phyloP scores from a whole-genome alignment of 2,797 vertebrate species.

The Hemibagrus guttatus region DNA sequence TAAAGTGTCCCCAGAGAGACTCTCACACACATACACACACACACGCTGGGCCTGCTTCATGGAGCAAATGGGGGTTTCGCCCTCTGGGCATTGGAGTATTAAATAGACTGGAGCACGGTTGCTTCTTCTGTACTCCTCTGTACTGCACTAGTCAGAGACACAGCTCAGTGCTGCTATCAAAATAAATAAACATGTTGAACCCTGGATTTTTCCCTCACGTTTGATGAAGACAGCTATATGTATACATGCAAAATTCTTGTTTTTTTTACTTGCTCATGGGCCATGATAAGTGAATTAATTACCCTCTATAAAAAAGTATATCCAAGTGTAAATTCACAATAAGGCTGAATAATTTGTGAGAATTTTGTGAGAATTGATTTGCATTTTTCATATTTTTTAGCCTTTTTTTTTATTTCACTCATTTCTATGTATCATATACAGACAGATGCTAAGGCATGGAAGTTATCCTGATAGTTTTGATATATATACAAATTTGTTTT shows the following conservation, averaged over 20 bases:
- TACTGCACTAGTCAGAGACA: slow-evolving; percentile 16
- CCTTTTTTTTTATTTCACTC: background rate
- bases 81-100: slow-evolving; percentile 40
- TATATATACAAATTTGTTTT: background rate
- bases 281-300: background rate
- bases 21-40: slow-evolving; percentile 38
- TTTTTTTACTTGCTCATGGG: background rate
- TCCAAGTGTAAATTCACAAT: background rate
- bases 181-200: slow-evolving; percentile 25
- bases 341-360: background rate
- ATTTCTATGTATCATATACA: background rate
- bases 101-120: slow-evolving; percentile 36
- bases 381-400: background rate
- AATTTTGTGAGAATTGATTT: too few species aligned
- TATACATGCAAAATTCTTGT: background rate
- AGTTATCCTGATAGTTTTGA: background rate
- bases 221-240: background rate
- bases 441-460: background rate
- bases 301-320: background rate
- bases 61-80: slow-evolving; percentile 69
- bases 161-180: background rate
- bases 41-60: slow-evolving; percentile 71
- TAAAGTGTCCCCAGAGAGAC: slow-evolving; percentile 80
- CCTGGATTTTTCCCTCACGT: background rate
- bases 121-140: slow-evolving; percentile 9